Conservation (phyloP, 2,888 invertebrate species). For the Dicroscelio sp. region DNA sequence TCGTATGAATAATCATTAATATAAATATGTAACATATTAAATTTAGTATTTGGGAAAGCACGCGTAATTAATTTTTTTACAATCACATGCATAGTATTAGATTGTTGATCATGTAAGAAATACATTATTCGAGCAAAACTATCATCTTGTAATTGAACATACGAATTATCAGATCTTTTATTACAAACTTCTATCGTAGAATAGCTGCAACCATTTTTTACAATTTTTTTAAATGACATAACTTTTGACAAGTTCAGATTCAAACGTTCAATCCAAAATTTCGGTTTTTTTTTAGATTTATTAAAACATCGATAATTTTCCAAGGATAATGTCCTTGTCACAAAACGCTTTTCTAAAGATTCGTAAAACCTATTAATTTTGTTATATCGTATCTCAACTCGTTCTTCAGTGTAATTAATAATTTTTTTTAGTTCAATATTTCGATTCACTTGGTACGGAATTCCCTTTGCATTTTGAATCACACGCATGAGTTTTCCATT, state of each 20-base stretch:
- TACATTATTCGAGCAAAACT: constrained; percentile 19
- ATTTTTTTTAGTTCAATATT: constrained; percentile 20
- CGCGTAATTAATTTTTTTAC: neutral
- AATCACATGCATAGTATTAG: neutral
- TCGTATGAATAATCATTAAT: too few relatives aligned
- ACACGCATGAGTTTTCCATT: constrained; percentile 42
- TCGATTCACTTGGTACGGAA: constrained; percentile 46
- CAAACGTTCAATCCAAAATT: constrained; percentile 2
- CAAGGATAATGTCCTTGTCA: neutral
- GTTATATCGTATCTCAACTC: neutral
- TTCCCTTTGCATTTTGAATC: constrained; percentile 37
- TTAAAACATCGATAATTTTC: constrained; percentile 1
- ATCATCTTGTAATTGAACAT: neutral
- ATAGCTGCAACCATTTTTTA: constrained; percentile 20
- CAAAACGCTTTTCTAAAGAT: neutral
- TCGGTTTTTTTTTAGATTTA: neutral
- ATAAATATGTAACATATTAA: too few relatives aligned
- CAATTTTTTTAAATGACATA: neutral
- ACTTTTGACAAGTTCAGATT: neutral
- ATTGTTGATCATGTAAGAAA: neutral
- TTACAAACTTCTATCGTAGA: constrained; percentile 1
- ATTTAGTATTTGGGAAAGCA: too few relatives aligned
- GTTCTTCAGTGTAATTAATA: neutral
- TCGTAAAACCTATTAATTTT: constrained; percentile 23
- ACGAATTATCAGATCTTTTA: constrained; percentile 34